A percentile compares a stretch with the other conserved stretches of the same genome.
phyloP scores from a whole-genome alignment of 1,140 invertebrate genomes.

The Ooceraea biroi region DNA sequence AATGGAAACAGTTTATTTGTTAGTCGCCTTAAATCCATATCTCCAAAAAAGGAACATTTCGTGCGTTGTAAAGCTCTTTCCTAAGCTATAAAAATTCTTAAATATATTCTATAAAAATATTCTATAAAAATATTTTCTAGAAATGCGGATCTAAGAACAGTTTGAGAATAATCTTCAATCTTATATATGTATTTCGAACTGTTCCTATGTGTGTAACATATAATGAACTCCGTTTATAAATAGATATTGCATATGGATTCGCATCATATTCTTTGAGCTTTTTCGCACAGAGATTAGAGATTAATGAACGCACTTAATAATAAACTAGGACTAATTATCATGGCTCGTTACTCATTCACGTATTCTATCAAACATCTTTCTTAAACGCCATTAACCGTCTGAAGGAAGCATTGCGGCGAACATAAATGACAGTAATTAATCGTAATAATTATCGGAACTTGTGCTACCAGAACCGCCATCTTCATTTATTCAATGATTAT shows the following conservation, averaged over 20 bases:
- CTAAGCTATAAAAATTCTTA: too few species aligned
- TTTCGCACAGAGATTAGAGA: not conserved
- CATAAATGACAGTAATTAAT: constrained; percentile 23
- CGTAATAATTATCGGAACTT: constrained; percentile 12
- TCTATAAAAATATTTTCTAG: too few species aligned
- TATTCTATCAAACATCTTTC: not conserved
- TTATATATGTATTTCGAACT: too few species aligned
- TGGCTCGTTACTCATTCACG: constrained; percentile 1
- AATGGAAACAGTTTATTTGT: not conserved
- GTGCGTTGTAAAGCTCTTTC: too few species aligned
- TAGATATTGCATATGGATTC: not conserved
- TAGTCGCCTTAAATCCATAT: constrained; percentile 5
- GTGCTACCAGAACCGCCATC: not conserved
- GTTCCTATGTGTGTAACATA: too few species aligned
- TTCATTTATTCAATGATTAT: not conserved
- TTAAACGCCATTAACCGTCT: constrained; percentile 1
- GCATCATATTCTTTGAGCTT: not conserved
- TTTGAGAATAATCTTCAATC: too few species aligned
- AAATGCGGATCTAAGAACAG: too few species aligned
- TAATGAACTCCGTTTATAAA: too few species aligned
- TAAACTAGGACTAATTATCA: constrained; percentile 18
- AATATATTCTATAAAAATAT: too few species aligned
- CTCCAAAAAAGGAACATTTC: not conserved
- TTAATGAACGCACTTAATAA: constrained; percentile 9
- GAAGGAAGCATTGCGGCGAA: not conserved